Evolutionary conservation across 2,797 vertebrate species (phyloP).

Genomic region (Characodon lateralis): DNA sequence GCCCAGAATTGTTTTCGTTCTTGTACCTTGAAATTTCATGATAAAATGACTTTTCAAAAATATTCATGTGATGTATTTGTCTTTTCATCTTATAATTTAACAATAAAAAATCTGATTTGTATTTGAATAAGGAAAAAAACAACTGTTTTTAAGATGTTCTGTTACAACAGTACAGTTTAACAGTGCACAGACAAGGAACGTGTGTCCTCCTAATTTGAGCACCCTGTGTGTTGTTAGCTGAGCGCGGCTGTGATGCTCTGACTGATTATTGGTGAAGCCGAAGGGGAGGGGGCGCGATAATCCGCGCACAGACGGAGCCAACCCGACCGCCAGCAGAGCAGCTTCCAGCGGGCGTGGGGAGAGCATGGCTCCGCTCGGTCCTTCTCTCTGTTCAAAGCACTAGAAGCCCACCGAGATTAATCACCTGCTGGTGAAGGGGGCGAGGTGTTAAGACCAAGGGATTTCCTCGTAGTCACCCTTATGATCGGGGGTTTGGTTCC

Average conservation of each 20-base stretch:
- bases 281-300: slow-evolving; percentile 89
- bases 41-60: neutral
- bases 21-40: neutral
- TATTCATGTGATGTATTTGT: neutral
- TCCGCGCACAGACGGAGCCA: slow-evolving; percentile 89
- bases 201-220: slow-evolving; percentile 30
- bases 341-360: slow-evolving; percentile 53
- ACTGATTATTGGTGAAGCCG: slow-evolving; percentile 87
- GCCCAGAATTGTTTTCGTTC: neutral
- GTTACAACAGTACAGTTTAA: slow-evolving; percentile 17
- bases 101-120: too few relatives aligned
- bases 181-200: slow-evolving; percentile 57
- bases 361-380: slow-evolving; percentile 63
- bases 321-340: slow-evolving; percentile 82
- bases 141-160: neutral
- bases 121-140: neutral
- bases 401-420: neutral
- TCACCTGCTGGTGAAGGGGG: neutral
- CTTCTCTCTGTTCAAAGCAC: slow-evolving; percentile 10
- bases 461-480: neutral
- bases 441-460: neutral
- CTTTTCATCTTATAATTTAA: too few relatives aligned
- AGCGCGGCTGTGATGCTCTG: slow-evolving; percentile 83
- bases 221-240: slow-evolving; percentile 81
- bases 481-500: neutral